Evolutionary conservation across 2,797 vertebrate species (phyloP).

Genomic region (Gymnoscopelus braueri): DNA sequence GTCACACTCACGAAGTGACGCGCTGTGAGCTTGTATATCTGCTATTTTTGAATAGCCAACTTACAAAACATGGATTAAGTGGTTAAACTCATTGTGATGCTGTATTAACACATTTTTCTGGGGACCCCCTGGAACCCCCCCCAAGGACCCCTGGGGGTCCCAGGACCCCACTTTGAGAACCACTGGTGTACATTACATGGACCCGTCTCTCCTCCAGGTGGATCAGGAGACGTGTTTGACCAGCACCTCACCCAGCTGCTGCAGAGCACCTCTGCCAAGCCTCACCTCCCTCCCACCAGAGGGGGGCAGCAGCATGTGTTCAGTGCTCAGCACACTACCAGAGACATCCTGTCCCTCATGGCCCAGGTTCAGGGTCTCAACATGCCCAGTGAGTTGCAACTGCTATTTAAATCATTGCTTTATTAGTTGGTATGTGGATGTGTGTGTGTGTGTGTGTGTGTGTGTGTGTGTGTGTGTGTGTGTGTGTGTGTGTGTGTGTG

Average conservation of each 20-base stretch:
- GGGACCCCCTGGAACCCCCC: too few relatives aligned
- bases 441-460: background rate
- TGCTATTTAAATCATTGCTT: background rate
- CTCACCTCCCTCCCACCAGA: constrained; percentile 89
- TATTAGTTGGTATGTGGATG: background rate
- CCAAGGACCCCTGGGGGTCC: too few relatives aligned
- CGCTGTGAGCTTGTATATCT: too few relatives aligned
- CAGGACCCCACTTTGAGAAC: too few relatives aligned
- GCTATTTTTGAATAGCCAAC: too few relatives aligned
- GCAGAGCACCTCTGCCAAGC: constrained; percentile 86
- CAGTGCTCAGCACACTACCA: constrained; percentile 91
- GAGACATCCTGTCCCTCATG: constrained; percentile 95
- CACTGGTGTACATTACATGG: too few relatives aligned
- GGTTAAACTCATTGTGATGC: too few relatives aligned
- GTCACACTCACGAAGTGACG: too few relatives aligned
- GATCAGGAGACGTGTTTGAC: constrained; percentile 86
- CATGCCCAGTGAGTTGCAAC: constrained; percentile 86
- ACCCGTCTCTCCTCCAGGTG: constrained; percentile 40
- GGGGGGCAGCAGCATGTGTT: constrained; percentile 87
- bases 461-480: background rate
- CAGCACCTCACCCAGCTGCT: constrained; percentile 91
- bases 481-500: too few relatives aligned
- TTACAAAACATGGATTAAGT: too few relatives aligned
- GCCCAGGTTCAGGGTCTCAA: constrained; percentile 92
- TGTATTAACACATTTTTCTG: too few relatives aligned